These are phyloP conservation scores for Sardina pilchardus DNA, from an alignment of 2,113 vertebrate species.

Conservation along the genomic window DNA sequence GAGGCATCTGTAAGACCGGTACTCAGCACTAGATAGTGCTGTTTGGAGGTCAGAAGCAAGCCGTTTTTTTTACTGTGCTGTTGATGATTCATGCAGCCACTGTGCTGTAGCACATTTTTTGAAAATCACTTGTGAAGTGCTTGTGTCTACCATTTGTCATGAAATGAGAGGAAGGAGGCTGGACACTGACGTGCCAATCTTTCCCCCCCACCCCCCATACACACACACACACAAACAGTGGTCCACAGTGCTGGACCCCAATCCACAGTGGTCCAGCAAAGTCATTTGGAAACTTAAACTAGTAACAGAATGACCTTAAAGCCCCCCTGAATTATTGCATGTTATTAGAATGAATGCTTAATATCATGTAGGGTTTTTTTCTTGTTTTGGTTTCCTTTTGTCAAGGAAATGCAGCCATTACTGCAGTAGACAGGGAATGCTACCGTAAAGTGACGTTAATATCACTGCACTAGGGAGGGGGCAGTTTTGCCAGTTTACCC, in stretches of 20 bases:
- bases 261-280: background rate
- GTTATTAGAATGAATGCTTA: background rate
- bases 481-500: too few relatives aligned
- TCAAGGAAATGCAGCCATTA: too few relatives aligned
- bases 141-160: background rate
- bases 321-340: background rate
- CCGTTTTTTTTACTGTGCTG: background rate
- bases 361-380: background rate
- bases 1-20: background rate
- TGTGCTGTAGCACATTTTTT: background rate
- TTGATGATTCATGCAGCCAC: background rate
- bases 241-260: too few relatives aligned
- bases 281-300: background rate
- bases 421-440: too few relatives aligned
- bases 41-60: background rate
- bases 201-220: too few relatives aligned
- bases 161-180: background rate
- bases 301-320: background rate
- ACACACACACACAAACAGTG: too few relatives aligned
- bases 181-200: background rate
- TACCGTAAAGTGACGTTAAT: too few relatives aligned
- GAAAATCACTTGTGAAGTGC: background rate
- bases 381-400: background rate
- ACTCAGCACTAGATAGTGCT: slow-evolving; percentile 15
- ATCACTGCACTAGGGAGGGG: too few relatives aligned